A percentile compares a stretch with the other conserved stretches of the same genome.
Conservation (phyloP, 64 coral and sea anemone genomes). For the Montipora sp. region DNA sequence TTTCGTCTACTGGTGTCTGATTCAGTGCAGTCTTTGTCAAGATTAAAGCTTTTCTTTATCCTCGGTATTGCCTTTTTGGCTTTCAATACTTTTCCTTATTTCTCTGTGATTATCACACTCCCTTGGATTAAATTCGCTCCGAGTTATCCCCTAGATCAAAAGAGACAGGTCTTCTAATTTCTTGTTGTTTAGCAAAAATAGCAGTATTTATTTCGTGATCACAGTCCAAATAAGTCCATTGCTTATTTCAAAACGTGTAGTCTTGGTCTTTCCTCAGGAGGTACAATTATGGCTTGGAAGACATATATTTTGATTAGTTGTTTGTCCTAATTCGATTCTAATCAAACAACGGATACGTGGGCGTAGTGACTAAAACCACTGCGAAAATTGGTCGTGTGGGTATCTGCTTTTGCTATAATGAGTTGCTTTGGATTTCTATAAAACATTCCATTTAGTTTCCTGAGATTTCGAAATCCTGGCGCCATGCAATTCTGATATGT, state of each 20-base stretch:
- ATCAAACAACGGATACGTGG: neutral
- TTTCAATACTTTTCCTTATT: neutral
- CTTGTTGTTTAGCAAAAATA: constrained; percentile 21
- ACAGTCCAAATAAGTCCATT: constrained; percentile 24
- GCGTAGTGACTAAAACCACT: neutral
- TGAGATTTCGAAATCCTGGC: neutral
- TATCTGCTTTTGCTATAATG: neutral
- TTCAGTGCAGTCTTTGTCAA: neutral
- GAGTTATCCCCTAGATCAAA: neutral
- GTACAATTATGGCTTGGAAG: constrained; percentile 16
- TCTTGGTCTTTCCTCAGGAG: constrained; percentile 24
- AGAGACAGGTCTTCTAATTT: neutral
- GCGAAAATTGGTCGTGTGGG: neutral
- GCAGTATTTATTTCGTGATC: constrained; percentile 17
- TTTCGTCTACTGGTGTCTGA: constrained; percentile 42
- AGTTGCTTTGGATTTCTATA: neutral
- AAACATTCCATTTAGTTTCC: neutral
- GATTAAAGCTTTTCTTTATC: neutral
- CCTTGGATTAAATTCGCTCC: neutral
- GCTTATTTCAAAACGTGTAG: constrained; percentile 10
- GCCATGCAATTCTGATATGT: neutral
- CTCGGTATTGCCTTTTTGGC: neutral
- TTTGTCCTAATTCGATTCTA: neutral
- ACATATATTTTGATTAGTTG: constrained; percentile 32
- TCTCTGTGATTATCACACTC: neutral